Conservation (phyloP, 2,113 vertebrate species). For the Platichthys stellatus region DNA sequence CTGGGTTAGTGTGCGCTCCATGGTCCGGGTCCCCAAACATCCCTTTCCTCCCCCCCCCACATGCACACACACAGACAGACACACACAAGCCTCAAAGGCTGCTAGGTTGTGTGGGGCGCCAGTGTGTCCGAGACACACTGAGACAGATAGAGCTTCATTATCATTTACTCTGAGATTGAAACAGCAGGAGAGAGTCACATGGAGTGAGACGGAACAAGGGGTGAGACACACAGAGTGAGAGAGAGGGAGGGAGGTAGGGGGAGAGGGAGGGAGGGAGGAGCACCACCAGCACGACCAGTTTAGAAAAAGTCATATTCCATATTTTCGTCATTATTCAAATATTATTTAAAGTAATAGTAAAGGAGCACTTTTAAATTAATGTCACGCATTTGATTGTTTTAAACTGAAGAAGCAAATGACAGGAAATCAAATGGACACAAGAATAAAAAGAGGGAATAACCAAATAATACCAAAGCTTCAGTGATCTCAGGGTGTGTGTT, state of each 20-base stretch:
- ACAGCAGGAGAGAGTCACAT: slow-evolving; percentile 61
- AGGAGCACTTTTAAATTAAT: too few species aligned
- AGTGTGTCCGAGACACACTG: slow-evolving; percentile 69
- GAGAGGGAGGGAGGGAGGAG: not conserved
- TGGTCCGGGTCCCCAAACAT: slow-evolving; percentile 57
- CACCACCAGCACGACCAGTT: slow-evolving; percentile 1
- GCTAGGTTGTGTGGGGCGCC: slow-evolving; percentile 70
- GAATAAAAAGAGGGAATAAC: not conserved
- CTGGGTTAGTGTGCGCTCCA: slow-evolving; percentile 58
- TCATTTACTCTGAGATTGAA: slow-evolving; percentile 77
- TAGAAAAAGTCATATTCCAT: slow-evolving; percentile 41
- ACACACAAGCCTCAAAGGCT: slow-evolving; percentile 72
- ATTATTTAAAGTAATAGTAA: not conserved
- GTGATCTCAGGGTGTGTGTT: not conserved
- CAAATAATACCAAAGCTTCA: too few species aligned
- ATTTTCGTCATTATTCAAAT: slow-evolving; percentile 33
- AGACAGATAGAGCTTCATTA: slow-evolving; percentile 79
- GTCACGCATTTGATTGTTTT: too few species aligned
- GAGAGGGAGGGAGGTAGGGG: slow-evolving; percentile 1
- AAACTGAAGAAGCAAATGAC: not conserved
- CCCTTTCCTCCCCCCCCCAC: not conserved
- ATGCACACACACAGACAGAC: slow-evolving; percentile 17
- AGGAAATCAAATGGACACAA: not conserved
- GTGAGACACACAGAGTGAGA: slow-evolving; percentile 39
- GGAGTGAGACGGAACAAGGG: slow-evolving; percentile 47